Evolutionary conservation across 2,888 invertebrate genomes (phyloP).

Genomic region (Drosophila mimetica): DNA sequence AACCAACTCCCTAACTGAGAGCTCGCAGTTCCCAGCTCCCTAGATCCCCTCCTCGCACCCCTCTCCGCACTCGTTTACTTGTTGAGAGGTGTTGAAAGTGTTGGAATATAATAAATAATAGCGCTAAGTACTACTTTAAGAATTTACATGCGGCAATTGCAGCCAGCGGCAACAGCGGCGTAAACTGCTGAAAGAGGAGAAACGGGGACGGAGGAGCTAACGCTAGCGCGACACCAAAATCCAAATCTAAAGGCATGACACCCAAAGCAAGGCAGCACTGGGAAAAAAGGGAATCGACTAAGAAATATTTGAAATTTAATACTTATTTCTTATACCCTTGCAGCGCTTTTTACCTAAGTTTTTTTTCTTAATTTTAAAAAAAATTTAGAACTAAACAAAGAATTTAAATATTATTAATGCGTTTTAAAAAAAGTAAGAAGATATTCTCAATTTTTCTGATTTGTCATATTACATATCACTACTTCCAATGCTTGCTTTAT

Average conservation of each 20-base stretch:
- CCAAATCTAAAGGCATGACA: slow-evolving; percentile 51
- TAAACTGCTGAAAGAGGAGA: slow-evolving; percentile 4
- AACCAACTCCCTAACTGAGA: slow-evolving; percentile 31
- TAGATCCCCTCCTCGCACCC: slow-evolving; percentile 3
- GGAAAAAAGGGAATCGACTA: too few relatives aligned
- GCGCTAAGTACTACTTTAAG: slow-evolving; percentile 82
- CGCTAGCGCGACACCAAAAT: slow-evolving; percentile 55
- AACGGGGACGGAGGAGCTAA: slow-evolving; percentile 12
- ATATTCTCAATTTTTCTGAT: too few relatives aligned
- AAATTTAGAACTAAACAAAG: too few relatives aligned
- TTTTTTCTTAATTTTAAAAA: too few relatives aligned
- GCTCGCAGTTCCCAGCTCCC: slow-evolving; percentile 21
- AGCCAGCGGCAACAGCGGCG: slow-evolving; percentile 46
- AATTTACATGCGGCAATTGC: slow-evolving; percentile 82
- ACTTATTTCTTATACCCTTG: too few relatives aligned
- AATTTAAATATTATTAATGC: too few relatives aligned
- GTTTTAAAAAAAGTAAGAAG: too few relatives aligned
- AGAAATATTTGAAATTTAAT: too few relatives aligned
- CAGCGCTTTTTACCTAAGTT: too few relatives aligned
- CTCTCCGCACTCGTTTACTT: slow-evolving; percentile 60
- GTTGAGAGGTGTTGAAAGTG: slow-evolving; percentile 83
- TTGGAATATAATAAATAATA: slow-evolving; percentile 83
- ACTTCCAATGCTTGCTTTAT: too few relatives aligned
- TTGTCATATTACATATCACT: too few relatives aligned
- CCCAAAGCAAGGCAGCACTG: slow-evolving; percentile 18